Evolutionary conservation across 2,888 invertebrate genomes (phyloP).

Genomic region (Dynastes maya): DNA sequence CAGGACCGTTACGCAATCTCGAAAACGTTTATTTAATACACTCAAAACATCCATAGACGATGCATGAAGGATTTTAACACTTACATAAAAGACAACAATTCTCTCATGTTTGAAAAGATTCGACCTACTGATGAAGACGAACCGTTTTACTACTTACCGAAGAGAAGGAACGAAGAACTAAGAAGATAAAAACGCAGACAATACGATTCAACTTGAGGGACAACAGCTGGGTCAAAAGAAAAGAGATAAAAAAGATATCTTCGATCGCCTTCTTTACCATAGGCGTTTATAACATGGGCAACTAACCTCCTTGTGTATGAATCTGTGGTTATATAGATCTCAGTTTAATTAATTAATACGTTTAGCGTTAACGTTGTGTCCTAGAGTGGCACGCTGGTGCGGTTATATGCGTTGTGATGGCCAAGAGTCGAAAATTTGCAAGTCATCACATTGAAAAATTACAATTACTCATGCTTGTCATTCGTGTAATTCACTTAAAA

Average conservation of each 20-base stretch:
- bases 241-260: background rate
- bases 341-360: conserved; percentile 45
- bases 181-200: background rate
- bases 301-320: background rate
- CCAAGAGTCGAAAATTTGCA: conserved; percentile 35
- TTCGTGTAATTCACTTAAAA: conserved; percentile 44
- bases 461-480: conserved; percentile 48
- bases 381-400: background rate
- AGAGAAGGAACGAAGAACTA: background rate
- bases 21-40: background rate
- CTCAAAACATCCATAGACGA: background rate
- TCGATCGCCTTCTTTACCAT: background rate
- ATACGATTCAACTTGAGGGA: background rate
- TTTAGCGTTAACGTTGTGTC: conserved; percentile 20
- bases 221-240: background rate
- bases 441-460: conserved; percentile 48
- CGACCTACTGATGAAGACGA: conserved; percentile 14
- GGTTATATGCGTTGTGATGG: background rate
- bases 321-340: conserved; percentile 21
- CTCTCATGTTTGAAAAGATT: background rate
- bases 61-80: conserved; percentile 20
- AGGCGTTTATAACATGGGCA: background rate
- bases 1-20: background rate
- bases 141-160: conserved; percentile 23
- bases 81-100: conserved; percentile 25